Evolutionary conservation across 1,140 invertebrate genomes (phyloP).

Genomic region (Trachymyrmex cornetzi): DNA sequence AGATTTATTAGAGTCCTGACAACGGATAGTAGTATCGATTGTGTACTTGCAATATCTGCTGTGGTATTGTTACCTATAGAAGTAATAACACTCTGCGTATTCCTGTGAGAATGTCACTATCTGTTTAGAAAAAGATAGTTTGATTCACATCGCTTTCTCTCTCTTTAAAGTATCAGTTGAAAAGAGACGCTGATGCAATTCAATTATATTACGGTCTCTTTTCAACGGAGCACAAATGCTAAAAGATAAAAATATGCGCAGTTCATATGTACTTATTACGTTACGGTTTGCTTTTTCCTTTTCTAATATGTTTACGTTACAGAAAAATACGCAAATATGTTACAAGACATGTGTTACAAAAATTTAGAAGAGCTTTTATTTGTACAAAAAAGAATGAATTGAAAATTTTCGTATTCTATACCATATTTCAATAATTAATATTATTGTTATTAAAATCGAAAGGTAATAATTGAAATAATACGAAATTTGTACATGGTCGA

Average conservation of each 20-base stretch:
- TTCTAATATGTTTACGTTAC: background rate
- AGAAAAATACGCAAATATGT: background rate
- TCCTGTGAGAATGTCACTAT: too few relatives aligned
- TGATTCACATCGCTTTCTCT: too few relatives aligned
- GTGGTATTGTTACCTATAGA: background rate
- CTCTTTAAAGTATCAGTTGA: too few relatives aligned
- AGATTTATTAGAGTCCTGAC: conserved; percentile 25
- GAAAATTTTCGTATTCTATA: background rate
- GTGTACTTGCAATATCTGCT: background rate
- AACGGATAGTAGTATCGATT: conserved; percentile 22
- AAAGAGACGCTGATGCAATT: too few relatives aligned
- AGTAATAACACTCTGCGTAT: too few relatives aligned
- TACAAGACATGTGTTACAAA: background rate
- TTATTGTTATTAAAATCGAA: conserved; percentile 2
- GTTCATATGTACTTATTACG: too few relatives aligned
- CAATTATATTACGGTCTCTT: too few relatives aligned
- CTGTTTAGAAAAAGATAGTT: too few relatives aligned
- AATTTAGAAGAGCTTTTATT: background rate
- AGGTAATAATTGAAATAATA: conserved; percentile 29
- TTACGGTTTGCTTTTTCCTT: background rate
- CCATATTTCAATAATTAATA: conserved; percentile 14
- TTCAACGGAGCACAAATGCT: too few relatives aligned
- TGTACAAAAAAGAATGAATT: background rate
- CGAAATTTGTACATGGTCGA: background rate
- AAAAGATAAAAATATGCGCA: too few relatives aligned